Conservation (phyloP, 2,888 invertebrate genomes). For the Marronus borbonicus region DNA sequence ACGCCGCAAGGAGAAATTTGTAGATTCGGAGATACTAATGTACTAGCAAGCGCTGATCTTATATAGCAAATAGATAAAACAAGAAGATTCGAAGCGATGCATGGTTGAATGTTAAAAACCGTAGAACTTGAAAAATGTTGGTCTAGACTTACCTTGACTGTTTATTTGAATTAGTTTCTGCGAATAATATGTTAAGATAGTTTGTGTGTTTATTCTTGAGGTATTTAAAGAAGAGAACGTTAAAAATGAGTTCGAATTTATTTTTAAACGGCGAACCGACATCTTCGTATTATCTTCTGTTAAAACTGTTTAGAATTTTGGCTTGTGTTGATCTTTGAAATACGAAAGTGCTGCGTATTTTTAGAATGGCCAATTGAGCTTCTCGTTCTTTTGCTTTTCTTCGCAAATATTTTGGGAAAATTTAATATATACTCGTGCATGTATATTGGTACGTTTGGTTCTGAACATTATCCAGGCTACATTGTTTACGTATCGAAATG, state of each 20-base stretch:
- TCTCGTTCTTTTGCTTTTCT: constrained; percentile 13
- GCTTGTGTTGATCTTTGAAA: constrained; percentile 28
- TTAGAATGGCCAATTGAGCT: constrained; percentile 8
- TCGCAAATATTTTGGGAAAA: constrained; percentile 14
- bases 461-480: not conserved
- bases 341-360: constrained; percentile 29
- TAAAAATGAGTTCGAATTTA: constrained; percentile 30
- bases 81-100: not conserved
- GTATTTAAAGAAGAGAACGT: constrained; percentile 15
- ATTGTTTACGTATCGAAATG: not conserved
- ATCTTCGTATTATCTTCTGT: constrained; percentile 35
- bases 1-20: not conserved
- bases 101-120: constrained; percentile 8
- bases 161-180: constrained; percentile 40
- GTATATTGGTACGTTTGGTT: not conserved
- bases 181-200: constrained; percentile 8
- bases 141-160: constrained; percentile 47
- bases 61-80: not conserved
- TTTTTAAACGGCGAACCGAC: constrained; percentile 25
- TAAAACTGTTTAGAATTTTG: constrained; percentile 24
- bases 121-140: constrained; percentile 11
- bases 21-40: not conserved
- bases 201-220: constrained; percentile 1
- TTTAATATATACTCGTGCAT: not conserved
- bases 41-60: not conserved